Evolutionary conservation across 1,140 invertebrate genomes (phyloP), one percentile per base, ranked within the genome.

Genomic region (Wasmannia auropunctata): DNA sequence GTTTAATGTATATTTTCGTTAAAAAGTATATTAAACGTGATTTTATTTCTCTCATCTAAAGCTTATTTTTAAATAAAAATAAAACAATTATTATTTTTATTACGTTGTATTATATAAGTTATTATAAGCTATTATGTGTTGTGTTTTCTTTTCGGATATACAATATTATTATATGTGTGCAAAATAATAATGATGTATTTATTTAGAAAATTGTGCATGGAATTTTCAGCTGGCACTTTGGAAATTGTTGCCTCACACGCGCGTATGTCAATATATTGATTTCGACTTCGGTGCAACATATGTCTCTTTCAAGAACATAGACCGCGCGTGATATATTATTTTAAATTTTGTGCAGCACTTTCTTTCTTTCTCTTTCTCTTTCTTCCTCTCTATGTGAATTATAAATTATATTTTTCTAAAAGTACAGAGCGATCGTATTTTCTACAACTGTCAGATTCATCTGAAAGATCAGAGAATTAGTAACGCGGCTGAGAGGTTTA

Each of bases 331-430:
- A 46, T 67, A 46, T 40, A 67, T 67, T 16, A 67, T 67, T 67
- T 67, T 28, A 67, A 46, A 67, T 46, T 67, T 67, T 43, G 6
- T 31, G n/a, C n/a, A n/a, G 56, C 56, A 25, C 10, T 60, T 31
- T 60, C 46, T 54, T 56, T 10, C 22, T 22, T 3, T 10, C 25
- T 56, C 10, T 22, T 25, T 56, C 54, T 56, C 3, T 16, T 54
- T n/a, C 19, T 63, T 63, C 14, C 34, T 25, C 16, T 43, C 22
- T 25, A 46, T 25, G 11, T 25, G 40, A 37, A 46, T 67, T 43
- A 10, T 46, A 67, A 67, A 67, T 43, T 67, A 25, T 67, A 46
- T 67, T 67, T 67, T 67, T 67, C 37, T 46, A 43, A 67, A 43
- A 25, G 34, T 25, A 22, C 31, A 40, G 28, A 6, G 4, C 31